Conservation (phyloP, 2,888 invertebrate genomes). For the Eubasilissa splendida region DNA sequence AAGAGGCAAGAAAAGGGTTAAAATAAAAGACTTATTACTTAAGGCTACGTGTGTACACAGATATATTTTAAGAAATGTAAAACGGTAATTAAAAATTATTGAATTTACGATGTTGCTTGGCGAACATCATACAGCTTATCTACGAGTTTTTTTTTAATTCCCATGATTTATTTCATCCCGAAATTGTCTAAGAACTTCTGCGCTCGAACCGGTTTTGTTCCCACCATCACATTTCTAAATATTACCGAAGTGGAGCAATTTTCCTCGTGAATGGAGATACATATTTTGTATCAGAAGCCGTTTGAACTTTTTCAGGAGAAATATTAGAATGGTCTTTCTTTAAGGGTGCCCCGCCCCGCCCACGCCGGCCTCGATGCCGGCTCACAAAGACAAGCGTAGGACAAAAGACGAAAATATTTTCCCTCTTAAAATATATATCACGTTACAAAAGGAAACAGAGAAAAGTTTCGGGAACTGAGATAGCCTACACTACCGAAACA, state of each 20-base stretch:
- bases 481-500: slow-evolving; percentile 27
- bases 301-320: slow-evolving; percentile 40
- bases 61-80: too few species aligned
- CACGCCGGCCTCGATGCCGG: neutral
- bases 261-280: slow-evolving; percentile 38
- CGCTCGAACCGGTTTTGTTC: too few species aligned
- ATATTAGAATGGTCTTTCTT: slow-evolving; percentile 48
- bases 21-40: too few species aligned
- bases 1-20: too few species aligned
- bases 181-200: too few species aligned
- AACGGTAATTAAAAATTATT: too few species aligned
- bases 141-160: too few species aligned
- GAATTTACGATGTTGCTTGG: too few species aligned
- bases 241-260: slow-evolving; percentile 36
- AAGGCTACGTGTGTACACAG: too few species aligned
- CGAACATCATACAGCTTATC: too few species aligned
- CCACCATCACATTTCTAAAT: neutral
- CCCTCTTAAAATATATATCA: slow-evolving; percentile 43
- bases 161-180: too few species aligned
- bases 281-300: slow-evolving; percentile 38
- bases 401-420: slow-evolving; percentile 48
- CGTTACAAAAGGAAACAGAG: slow-evolving; percentile 41
- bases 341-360: slow-evolving; percentile 30
- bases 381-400: slow-evolving; percentile 45
- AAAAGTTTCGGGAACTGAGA: slow-evolving; percentile 41